phyloP scores from a whole-genome alignment of 2,888 invertebrate genomes.

The Drosophila suboccidentalis region DNA sequence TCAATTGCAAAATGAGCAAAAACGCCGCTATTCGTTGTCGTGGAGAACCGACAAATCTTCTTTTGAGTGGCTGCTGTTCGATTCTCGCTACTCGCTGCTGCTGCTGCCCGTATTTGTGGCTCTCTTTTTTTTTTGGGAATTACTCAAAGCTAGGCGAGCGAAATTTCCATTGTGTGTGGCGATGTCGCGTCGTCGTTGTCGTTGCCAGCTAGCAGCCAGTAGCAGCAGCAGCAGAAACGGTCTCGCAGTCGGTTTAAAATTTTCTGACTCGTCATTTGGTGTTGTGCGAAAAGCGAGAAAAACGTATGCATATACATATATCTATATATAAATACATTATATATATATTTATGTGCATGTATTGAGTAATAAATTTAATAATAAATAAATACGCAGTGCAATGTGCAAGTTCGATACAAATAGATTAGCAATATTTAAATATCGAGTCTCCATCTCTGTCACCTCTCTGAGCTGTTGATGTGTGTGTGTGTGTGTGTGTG shows the following conservation, averaged over 20 bases:
- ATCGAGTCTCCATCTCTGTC: slow-evolving; percentile 34
- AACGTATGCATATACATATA: slow-evolving; percentile 55
- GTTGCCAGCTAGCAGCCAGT: slow-evolving; percentile 64
- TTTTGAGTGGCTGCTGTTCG: slow-evolving; percentile 57
- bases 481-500: slow-evolving; percentile 12
- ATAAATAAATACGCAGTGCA: slow-evolving; percentile 44
- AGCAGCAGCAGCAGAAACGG: slow-evolving; percentile 58
- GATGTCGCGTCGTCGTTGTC: slow-evolving; percentile 76
- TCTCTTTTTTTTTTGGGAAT: slow-evolving; percentile 46
- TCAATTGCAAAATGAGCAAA: slow-evolving; percentile 72
- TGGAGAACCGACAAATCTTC: slow-evolving; percentile 57
- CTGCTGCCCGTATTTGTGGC: slow-evolving; percentile 22
- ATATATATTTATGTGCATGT: slow-evolving; percentile 16
- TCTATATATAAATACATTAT: slow-evolving; percentile 26
- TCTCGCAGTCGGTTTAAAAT: slow-evolving; percentile 81
- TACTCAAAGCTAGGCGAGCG: slow-evolving; percentile 80
- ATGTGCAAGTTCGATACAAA: slow-evolving; percentile 62
- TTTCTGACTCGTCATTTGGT: slow-evolving; percentile 79
- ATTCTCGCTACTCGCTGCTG: slow-evolving; percentile 67
- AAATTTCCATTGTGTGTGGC: slow-evolving; percentile 84
- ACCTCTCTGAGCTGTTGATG: slow-evolving; percentile 11
- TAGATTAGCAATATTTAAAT: slow-evolving; percentile 62
- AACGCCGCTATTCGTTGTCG: slow-evolving; percentile 68
- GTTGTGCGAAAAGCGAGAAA: slow-evolving; percentile 73
- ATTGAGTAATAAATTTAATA: slow-evolving; percentile 72